Conservation (phyloP, 2,888 invertebrate species). For the Palloptera scutellata region DNA sequence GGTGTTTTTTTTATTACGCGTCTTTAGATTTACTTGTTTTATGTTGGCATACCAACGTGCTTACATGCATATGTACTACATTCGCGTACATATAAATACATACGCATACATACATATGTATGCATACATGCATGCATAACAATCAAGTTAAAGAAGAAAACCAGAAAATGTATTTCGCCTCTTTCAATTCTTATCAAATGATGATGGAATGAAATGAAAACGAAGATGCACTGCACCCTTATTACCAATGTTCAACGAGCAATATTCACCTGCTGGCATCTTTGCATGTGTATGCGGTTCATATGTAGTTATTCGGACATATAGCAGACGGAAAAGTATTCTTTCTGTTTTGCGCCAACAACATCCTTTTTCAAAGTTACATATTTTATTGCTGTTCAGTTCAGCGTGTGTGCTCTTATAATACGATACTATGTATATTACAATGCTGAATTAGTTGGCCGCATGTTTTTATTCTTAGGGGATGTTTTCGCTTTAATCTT, state of each 20-base stretch:
- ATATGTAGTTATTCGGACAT: too few relatives aligned
- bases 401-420: too few relatives aligned
- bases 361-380: too few relatives aligned
- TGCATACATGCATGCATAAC: not conserved
- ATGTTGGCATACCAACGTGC: not conserved
- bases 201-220: not conserved
- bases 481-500: not conserved
- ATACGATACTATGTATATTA: too few relatives aligned
- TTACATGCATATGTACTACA: slow-evolving; percentile 1
- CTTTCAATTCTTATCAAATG: not conserved
- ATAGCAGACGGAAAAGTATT: too few relatives aligned
- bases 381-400: too few relatives aligned
- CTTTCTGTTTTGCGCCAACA: too few relatives aligned
- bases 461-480: not conserved
- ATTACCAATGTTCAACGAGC: not conserved
- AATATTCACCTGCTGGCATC: slow-evolving; percentile 7
- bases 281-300: not conserved
- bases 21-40: not conserved
- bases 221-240: slow-evolving; percentile 2
- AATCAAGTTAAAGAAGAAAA: slow-evolving; percentile 1
- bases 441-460: not conserved
- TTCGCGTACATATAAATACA: slow-evolving; percentile 12
- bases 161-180: not conserved
- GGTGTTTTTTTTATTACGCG: too few relatives aligned
- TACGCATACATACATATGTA: slow-evolving; percentile 6